Base-by-base conservation (phyloP, 2,113 vertebrate species). In the Cettia cetti region DNA sequence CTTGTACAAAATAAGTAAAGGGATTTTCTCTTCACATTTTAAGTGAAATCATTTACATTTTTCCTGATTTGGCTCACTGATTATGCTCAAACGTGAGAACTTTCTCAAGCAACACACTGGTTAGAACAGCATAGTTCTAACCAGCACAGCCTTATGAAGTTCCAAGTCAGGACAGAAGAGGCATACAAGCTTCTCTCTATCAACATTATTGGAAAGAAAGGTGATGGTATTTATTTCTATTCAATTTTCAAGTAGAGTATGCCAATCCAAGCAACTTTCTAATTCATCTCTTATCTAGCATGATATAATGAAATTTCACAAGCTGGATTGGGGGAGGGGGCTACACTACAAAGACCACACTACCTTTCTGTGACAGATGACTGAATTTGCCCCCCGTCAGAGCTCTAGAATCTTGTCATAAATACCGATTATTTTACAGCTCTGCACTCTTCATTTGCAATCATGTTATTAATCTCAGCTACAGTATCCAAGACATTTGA, bases 261-360 rank as follows among this genome's bases (percentile, higher is more conserved):
- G 37, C 33, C 53, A 78, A 60, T 68, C 65, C 1, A 6, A 78
- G 31, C 4, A 83, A 44, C 81, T 49, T 56, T 72, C 28, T 69
- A 68, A 53, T 50, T 42, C 12, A 33, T 9, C 23, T 0, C 60
- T 68, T 72, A 84, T 18, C 15, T 47, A 85, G 37, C 26, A 80
- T 23, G 37, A 80, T 52, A 53, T 21, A 0, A 93, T 66, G 70
- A 70, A 23, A 82, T 88, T 76, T 71, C 61, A 69, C 39, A 74
- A 69, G 44, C 50, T 71, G 37, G 26, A 37, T 1, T 1, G 3
- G 7, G 9, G 13, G 2, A 49, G 6, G 8, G 9, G 8, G 11
- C 13, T 3, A 60, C 40, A 52, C 2, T 1, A 45, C 47, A 71
- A 54, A 1, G 1, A 70, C 20, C 31, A 78, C 33, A 17, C 37